Percentiles rank a stretch among this genome's conserved stretches.
Evolutionary conservation across 2,113 vertebrate species (phyloP).

Genomic region (Chloropsis cyanopogon): DNA sequence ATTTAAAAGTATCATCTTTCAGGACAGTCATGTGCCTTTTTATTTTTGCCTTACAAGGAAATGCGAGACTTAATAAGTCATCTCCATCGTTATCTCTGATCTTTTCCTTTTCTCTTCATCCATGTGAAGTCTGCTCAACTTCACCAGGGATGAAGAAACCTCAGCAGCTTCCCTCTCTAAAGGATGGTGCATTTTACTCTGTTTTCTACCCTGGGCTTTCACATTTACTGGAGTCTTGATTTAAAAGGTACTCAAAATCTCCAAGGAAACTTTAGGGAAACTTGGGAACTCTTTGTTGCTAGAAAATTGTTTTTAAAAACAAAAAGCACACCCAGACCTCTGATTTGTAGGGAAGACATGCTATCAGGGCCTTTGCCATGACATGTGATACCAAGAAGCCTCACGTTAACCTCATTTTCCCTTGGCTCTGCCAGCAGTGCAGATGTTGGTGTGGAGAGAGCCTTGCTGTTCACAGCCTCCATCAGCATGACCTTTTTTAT

Average conservation of each 20-base stretch:
- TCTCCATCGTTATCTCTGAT: not conserved
- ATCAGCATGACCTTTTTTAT: not conserved
- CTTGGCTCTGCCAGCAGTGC: not conserved
- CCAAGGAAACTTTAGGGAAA: not conserved
- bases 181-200: not conserved
- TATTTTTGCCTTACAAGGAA: conserved; percentile 25
- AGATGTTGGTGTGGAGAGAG: not conserved
- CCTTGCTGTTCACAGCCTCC: not conserved
- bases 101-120: not conserved
- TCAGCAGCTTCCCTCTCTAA: not conserved
- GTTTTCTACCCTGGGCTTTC: not conserved
- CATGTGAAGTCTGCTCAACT: not conserved
- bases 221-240: not conserved
- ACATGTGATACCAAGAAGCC: not conserved
- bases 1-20: conserved; percentile 5
- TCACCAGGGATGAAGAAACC: not conserved
- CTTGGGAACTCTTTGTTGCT: not conserved
- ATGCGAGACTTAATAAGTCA: not conserved
- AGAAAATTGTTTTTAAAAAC: not conserved
- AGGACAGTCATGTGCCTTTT: not conserved
- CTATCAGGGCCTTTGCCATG: not conserved
- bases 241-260: not conserved
- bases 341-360: not conserved
- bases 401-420: not conserved
- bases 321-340: not conserved